Evolutionary conservation across 2,797 vertebrate genomes (phyloP).

Genomic region (Sciurus carolinensis): DNA sequence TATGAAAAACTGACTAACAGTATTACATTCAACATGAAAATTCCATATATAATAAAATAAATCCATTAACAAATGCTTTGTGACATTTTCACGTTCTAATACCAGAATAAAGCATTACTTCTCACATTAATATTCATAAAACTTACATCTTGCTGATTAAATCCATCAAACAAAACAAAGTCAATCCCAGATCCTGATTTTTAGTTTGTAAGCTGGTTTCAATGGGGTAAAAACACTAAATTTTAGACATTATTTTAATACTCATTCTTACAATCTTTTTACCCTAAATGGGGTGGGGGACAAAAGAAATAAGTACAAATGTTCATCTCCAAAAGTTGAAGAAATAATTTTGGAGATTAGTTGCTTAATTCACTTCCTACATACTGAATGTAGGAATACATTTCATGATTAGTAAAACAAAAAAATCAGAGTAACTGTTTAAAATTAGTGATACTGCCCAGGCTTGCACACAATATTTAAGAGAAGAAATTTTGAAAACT

Average conservation of each 20-base stretch:
- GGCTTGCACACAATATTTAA: background rate
- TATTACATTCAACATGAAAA: background rate
- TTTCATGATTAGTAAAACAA: background rate
- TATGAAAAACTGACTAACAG: background rate
- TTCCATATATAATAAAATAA: constrained; percentile 39
- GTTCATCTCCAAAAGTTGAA: constrained; percentile 35
- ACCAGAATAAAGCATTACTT: constrained; percentile 36
- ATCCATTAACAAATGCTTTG: constrained; percentile 41
- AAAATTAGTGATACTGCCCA: background rate
- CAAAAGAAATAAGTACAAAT: background rate
- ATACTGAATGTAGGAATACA: background rate
- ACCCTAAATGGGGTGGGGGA: background rate
- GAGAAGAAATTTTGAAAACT: constrained; percentile 37
- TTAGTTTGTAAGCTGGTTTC: constrained; percentile 33
- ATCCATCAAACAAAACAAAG: background rate
- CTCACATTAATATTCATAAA: constrained; percentile 59
- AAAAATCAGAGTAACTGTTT: constrained; percentile 48
- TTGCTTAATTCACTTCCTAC: constrained; percentile 15
- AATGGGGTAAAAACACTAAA: constrained; percentile 2
- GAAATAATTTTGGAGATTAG: background rate
- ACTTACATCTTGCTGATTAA: constrained; percentile 56
- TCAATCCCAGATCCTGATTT: constrained; percentile 37
- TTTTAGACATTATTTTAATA: constrained; percentile 52
- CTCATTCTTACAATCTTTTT: background rate
- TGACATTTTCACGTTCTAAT: constrained; percentile 51